Base-by-base conservation (phyloP, 2,113 vertebrate genomes). In the Trematomus loennbergii region DNA sequence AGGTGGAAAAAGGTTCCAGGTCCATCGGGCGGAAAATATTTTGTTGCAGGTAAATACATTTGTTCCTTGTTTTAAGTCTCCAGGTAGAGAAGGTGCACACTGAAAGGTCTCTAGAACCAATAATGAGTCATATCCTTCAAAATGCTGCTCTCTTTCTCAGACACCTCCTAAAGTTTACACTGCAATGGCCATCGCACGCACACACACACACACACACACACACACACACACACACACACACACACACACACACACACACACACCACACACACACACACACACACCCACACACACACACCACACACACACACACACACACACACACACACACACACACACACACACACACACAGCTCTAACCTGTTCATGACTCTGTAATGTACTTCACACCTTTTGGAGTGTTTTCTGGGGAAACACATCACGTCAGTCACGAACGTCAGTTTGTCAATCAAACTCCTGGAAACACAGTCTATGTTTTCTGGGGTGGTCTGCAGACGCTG, bases 81-180 rank as follows among this genome's bases (percentile, higher is more conserved):
- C 59, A 45, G 72, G 57, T 80, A 72, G 52, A 83, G 67, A 57
- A 20, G 40, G 61, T 59, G 18, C 61, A 83, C 18, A 91, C 57
- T 82, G 55, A 79, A 49, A 29, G 49, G 57, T 80, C 78, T 75
- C 33, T 77, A 52, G 33, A 86, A 75, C 77, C 74, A 74, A 65
- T 87, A 90, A 91, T 92, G 89, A 89, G 89, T 93, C 90, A 92
- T 73, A 86, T 93, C 88, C 90, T 79, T 86, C 20, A 69, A 74
- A 22, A 40, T 61, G 60, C 87, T 87, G 90, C 48, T 84, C 73
- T 78, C 36, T 53, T 63, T 91, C 89, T 78, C 85, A 70, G 53
- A 86, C 90, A 93, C 90, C 88, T 90, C 76, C 64, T 92, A 81
- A 92, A 92, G 66, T 68, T 75, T 46, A 79, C 74, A 64, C 78